Percentiles rank a stretch among this genome's conserved stretches.
phyloP scores from a whole-genome alignment of 2,888 invertebrate genomes.

The Perithous albicinctus region DNA sequence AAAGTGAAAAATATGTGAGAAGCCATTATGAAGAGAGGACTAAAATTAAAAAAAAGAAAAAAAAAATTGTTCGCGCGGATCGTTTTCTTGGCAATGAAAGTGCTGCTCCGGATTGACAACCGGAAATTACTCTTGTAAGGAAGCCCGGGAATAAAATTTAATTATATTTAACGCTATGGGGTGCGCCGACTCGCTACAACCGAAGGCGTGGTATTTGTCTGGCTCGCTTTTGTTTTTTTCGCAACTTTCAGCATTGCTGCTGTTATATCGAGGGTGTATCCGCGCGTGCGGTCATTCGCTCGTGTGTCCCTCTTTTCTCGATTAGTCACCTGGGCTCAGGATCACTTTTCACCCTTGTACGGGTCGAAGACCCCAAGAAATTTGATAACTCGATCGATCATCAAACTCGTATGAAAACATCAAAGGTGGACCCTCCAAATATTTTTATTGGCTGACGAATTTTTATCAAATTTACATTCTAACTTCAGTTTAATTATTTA shows the following conservation, averaged over 20 bases:
- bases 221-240: conserved; percentile 39
- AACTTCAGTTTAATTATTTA: too few species aligned
- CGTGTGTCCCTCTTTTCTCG: conserved; percentile 13
- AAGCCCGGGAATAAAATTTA: conserved; percentile 58
- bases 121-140: conserved; percentile 57
- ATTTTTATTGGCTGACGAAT: not conserved
- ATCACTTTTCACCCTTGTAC: not conserved
- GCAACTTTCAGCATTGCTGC: conserved; percentile 17
- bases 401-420: not conserved
- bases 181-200: conserved; percentile 35
- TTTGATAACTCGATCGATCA: conserved; percentile 26
- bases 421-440: not conserved
- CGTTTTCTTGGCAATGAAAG: not conserved
- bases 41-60: not conserved
- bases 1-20: not conserved
- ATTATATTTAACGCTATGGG: conserved; percentile 45
- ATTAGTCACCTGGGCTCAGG: conserved; percentile 22
- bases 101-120: conserved; percentile 21
- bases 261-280: not conserved
- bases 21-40: not conserved
- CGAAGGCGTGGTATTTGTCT: conserved; percentile 30
- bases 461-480: not conserved
- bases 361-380: conserved; percentile 22
- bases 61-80: not conserved
- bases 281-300: conserved; percentile 37